Evolutionary conservation across 2,113 vertebrate species (phyloP).

Genomic region (Scophthalmus maximus): DNA sequence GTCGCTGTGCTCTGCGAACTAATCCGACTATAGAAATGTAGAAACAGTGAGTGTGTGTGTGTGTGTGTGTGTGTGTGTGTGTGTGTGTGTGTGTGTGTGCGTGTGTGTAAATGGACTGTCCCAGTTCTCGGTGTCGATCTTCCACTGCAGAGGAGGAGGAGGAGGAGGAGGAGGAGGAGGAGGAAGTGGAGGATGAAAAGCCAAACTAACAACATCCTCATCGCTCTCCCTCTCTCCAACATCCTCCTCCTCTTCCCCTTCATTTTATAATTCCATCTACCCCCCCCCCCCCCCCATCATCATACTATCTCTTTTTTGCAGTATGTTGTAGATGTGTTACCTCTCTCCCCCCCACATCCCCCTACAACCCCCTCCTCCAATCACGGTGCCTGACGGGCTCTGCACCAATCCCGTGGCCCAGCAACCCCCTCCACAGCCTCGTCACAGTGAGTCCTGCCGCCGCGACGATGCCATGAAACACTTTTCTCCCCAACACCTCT

Average conservation of each 20-base stretch:
- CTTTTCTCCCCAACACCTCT: constrained; percentile 7
- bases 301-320: constrained; percentile 42
- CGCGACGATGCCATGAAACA: constrained; percentile 26
- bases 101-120: constrained; percentile 51
- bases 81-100: constrained; percentile 12
- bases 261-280: background rate
- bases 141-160: constrained; percentile 54
- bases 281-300: background rate
- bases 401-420: constrained; percentile 64
- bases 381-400: constrained; percentile 45
- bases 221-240: constrained; percentile 17
- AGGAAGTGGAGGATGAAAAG: constrained; percentile 45
- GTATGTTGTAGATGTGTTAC: constrained; percentile 26
- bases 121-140: constrained; percentile 69
- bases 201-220: constrained; percentile 54
- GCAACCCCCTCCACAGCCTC: constrained; percentile 32
- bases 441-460: background rate
- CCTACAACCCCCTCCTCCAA: constrained; percentile 47
- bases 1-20: background rate
- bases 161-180: constrained; percentile 18
- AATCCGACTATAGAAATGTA: constrained; percentile 13
- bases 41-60: background rate
- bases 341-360: constrained; percentile 28
- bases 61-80: constrained; percentile 7
- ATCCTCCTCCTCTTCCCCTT: background rate